These are phyloP conservation scores for Drosophila chauvacae DNA, from an alignment of 1,140 invertebrate genomes.

Conservation along the genomic window DNA sequence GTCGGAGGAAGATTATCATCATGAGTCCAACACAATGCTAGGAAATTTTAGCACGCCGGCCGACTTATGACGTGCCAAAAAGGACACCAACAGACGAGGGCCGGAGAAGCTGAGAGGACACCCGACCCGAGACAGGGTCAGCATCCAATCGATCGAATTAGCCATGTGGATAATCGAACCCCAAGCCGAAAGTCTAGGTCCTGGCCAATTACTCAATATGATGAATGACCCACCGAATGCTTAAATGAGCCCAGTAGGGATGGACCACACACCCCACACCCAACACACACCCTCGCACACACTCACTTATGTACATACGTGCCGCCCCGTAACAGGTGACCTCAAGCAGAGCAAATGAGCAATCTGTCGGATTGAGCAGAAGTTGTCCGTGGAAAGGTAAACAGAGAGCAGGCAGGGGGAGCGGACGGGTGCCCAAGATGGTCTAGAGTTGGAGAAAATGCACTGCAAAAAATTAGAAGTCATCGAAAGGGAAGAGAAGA, in stretches of 20 bases:
- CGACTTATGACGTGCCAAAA: neutral
- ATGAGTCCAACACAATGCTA: neutral
- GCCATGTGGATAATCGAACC: constrained; percentile 45
- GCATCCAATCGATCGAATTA: constrained; percentile 21
- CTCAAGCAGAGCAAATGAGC: constrained; percentile 58
- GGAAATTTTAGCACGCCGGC: neutral
- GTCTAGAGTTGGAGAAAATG: neutral
- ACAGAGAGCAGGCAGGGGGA: constrained; percentile 4
- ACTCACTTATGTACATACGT: neutral
- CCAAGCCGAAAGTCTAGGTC: constrained; percentile 7
- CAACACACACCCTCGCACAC: neutral
- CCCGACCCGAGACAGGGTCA: constrained; percentile 18
- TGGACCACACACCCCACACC: neutral
- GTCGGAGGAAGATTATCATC: neutral
- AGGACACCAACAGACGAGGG: neutral
- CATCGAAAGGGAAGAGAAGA: neutral
- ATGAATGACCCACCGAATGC: constrained; percentile 33
- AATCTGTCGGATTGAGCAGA: constrained; percentile 46
- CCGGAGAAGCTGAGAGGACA: neutral
- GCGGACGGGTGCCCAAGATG: constrained; percentile 6
- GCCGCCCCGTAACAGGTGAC: constrained; percentile 44
- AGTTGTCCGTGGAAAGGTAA: constrained; percentile 36
- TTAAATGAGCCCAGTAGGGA: constrained; percentile 22
- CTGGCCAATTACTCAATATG: constrained; percentile 53
- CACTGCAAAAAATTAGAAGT: neutral